Percentiles rank a stretch among this genome's conserved stretches.
Evolutionary conservation across 2,888 invertebrate species (phyloP).

Genomic region (Orthosia gracilis): DNA sequence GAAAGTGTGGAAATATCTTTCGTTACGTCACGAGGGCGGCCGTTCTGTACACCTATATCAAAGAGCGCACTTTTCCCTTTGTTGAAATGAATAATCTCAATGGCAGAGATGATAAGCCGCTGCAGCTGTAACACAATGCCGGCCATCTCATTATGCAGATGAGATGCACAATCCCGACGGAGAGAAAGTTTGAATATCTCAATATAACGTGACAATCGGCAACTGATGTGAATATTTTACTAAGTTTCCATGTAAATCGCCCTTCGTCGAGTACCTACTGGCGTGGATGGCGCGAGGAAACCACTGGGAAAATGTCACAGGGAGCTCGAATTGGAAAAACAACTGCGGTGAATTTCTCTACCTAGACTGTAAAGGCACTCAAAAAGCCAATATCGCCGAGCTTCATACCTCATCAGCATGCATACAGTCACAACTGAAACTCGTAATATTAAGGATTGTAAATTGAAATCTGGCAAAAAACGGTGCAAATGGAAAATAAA

Average conservation of each 20-base stretch:
- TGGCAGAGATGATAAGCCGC: constrained; percentile 75
- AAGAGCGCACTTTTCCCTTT: constrained; percentile 66
- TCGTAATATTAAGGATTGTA: constrained; percentile 79
- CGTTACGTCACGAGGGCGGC: constrained; percentile 74
- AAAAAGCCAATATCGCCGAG: constrained; percentile 82
- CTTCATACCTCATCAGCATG: constrained; percentile 83
- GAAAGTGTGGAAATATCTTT: constrained; percentile 83
- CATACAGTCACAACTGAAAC: constrained; percentile 80
- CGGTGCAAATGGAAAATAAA: constrained; percentile 73
- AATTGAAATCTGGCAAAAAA: constrained; percentile 77
- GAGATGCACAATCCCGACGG: constrained; percentile 82
- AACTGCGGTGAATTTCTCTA: constrained; percentile 80
- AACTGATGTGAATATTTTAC: constrained; percentile 88
- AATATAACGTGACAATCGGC: constrained; percentile 88
- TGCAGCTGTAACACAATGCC: constrained; percentile 79
- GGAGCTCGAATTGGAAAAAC: constrained; percentile 80
- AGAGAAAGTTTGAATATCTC: constrained; percentile 87
- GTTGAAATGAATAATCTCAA: constrained; percentile 76
- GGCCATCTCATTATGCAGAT: constrained; percentile 86
- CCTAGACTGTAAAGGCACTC: constrained; percentile 76
- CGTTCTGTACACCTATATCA: constrained; percentile 55
- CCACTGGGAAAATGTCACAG: constrained; percentile 78
- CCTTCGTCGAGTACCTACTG: constrained; percentile 74
- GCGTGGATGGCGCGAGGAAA: constrained; percentile 75
- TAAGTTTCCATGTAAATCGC: constrained; percentile 87